phyloP scores from a whole-genome alignment of 2,888 invertebrate species.

The Sinopyrophorus schimmeli region DNA sequence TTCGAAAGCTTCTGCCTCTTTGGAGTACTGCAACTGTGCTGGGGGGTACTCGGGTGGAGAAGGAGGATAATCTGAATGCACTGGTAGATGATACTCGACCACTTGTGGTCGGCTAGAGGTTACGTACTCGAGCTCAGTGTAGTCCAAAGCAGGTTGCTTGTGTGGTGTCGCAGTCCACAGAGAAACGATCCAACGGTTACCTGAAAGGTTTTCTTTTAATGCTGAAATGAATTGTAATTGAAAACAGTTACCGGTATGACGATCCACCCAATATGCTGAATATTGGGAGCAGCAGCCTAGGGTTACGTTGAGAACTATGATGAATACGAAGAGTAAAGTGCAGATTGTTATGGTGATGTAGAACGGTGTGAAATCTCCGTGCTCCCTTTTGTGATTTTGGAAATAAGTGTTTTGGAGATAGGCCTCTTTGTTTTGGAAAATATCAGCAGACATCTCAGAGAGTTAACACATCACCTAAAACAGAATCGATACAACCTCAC shows the following conservation, averaged over 20 bases:
- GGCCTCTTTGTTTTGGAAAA: slow-evolving; percentile 61
- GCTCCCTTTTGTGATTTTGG: slow-evolving; percentile 56
- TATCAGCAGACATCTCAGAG: slow-evolving; percentile 63
- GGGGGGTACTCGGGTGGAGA: slow-evolving; percentile 21
- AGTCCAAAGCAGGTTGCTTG: slow-evolving; percentile 79
- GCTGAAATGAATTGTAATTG: no score
- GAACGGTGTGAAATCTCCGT: slow-evolving; percentile 82
- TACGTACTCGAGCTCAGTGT: slow-evolving; percentile 69
- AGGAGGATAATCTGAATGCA: background rate
- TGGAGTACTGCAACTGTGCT: slow-evolving; percentile 15
- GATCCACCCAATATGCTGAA: slow-evolving; percentile 79
- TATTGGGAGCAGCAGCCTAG: slow-evolving; percentile 82
- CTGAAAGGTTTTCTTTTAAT: no score
- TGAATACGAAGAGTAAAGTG: slow-evolving; percentile 68
- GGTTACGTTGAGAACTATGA: slow-evolving; percentile 76
- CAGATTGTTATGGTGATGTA: slow-evolving; percentile 81
- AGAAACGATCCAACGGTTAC: slow-evolving; percentile 82
- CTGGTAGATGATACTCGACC: slow-evolving; percentile 44
- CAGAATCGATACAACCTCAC: background rate
- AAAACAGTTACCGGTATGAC: slow-evolving; percentile 75
- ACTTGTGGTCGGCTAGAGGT: slow-evolving; percentile 49
- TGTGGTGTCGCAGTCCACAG: slow-evolving; percentile 84
- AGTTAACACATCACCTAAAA: slow-evolving; percentile 16
- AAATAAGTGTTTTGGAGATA: slow-evolving; percentile 67
- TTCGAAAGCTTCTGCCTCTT: slow-evolving; percentile 43